These are phyloP conservation scores for Plusia festucae DNA, from an alignment of 2,888 invertebrate genomes.

Conservation along the genomic window DNA sequence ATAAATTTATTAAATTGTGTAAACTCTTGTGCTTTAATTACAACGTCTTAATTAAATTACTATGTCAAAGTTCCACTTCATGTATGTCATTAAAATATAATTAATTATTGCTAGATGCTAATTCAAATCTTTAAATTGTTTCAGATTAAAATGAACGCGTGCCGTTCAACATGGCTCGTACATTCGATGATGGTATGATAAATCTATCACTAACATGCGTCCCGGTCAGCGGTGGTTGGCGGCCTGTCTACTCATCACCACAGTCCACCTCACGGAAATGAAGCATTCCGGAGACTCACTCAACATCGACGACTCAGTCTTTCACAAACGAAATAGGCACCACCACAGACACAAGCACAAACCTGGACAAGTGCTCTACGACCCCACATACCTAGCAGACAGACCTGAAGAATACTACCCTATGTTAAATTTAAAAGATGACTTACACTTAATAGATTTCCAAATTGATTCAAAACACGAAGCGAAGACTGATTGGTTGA, in stretches of 20 bases:
- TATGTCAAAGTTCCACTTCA: not conserved
- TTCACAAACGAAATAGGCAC: conserved; percentile 69
- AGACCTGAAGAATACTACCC: conserved; percentile 65
- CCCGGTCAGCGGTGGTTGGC: conserved; percentile 78
- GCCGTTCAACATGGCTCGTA: conserved; percentile 71
- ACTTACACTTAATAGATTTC: conserved; percentile 65
- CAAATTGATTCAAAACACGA: conserved; percentile 66
- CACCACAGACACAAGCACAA: conserved; percentile 82
- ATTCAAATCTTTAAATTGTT: conserved; percentile 64
- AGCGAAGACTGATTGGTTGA: conserved; percentile 75
- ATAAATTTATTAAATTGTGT: not conserved
- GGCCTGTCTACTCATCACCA: conserved; percentile 73
- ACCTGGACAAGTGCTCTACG: conserved; percentile 61
- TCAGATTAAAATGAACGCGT: conserved; percentile 77
- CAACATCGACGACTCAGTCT: conserved; percentile 58
- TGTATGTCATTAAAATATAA: not conserved
- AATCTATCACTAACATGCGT: conserved; percentile 75
- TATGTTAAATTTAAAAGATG: conserved; percentile 65
- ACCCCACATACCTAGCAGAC: conserved; percentile 62
- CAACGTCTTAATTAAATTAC: not conserved
- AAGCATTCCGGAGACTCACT: conserved; percentile 65
- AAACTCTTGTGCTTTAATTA: not conserved
- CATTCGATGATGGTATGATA: conserved; percentile 78
- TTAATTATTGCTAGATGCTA: conserved; percentile 5
- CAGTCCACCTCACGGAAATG: conserved; percentile 76